Percentiles rank a stretch among this genome's conserved stretches.
These are phyloP conservation scores for Parazoanthus swiftii DNA, from an alignment of 92 coral and sea anemone genomes.

Conservation along the genomic window DNA sequence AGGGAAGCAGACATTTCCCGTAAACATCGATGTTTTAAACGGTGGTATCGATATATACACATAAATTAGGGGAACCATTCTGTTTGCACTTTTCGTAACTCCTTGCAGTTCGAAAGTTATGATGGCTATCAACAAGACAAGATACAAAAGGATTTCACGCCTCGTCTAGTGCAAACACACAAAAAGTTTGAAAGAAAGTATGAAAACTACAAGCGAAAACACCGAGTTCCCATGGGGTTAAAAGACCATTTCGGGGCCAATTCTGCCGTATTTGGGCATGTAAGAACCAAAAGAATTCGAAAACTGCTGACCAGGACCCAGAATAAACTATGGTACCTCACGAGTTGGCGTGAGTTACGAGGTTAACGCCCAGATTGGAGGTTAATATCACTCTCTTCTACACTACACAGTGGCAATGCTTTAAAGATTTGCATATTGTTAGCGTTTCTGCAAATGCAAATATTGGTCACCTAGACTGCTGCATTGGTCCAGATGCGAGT, in stretches of 20 bases:
- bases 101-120: not conserved
- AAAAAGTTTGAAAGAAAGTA: not conserved
- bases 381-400: not conserved
- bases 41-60: not conserved
- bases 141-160: slow-evolving; percentile 1
- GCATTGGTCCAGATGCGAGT: not conserved
- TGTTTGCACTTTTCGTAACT: not conserved
- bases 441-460: not conserved
- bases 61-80: not conserved
- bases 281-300: slow-evolving; percentile 25
- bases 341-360: slow-evolving; percentile 30
- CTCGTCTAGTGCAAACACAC: not conserved
- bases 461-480: not conserved
- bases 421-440: slow-evolving; percentile 25
- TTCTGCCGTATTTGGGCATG: slow-evolving; percentile 36
- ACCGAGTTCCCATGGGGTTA: slow-evolving; percentile 6
- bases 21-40: not conserved
- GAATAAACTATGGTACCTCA: not conserved
- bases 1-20: not conserved
- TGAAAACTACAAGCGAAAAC: not conserved
- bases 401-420: not conserved
- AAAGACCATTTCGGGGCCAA: slow-evolving; percentile 1
- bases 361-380: slow-evolving; percentile 57
- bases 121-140: not conserved
- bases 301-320: slow-evolving; percentile 26